phyloP scores from a whole-genome alignment of 1,140 invertebrate species.

The Antheraea pernyi region DNA sequence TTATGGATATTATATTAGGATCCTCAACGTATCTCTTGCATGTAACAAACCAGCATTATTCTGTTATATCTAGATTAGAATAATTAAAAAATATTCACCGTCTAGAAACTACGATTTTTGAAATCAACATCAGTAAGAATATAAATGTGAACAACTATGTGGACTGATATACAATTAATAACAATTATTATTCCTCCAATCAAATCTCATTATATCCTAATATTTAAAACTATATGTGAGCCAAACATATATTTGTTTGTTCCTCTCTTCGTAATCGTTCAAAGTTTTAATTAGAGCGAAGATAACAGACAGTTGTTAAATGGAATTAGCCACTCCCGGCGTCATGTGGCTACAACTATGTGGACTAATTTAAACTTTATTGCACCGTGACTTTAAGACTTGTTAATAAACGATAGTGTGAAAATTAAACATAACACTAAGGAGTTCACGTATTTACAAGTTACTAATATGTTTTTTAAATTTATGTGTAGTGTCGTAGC shows the following conservation, averaged over 20 bases:
- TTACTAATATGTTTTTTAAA: too few relatives aligned
- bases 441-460: background rate
- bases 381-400: background rate
- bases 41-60: too few relatives aligned
- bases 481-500: too few relatives aligned
- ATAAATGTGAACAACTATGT: too few relatives aligned
- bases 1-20: too few relatives aligned
- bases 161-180: too few relatives aligned
- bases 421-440: background rate
- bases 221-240: background rate
- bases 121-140: too few relatives aligned
- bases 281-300: slow-evolving; percentile 24
- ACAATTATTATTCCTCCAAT: background rate
- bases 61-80: too few relatives aligned
- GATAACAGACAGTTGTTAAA: slow-evolving; percentile 15
- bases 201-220: background rate
- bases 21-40: too few relatives aligned
- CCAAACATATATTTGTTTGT: background rate
- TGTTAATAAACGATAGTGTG: background rate
- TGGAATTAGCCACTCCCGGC: slow-evolving; percentile 21
- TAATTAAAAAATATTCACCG: too few relatives aligned
- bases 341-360: slow-evolving; percentile 23
- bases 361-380: slow-evolving; percentile 31
- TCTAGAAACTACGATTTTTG: too few relatives aligned
- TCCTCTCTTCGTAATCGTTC: background rate